Base-by-base conservation (phyloP, 1,140 invertebrate genomes). In the Bradynema listronoti region DNA sequence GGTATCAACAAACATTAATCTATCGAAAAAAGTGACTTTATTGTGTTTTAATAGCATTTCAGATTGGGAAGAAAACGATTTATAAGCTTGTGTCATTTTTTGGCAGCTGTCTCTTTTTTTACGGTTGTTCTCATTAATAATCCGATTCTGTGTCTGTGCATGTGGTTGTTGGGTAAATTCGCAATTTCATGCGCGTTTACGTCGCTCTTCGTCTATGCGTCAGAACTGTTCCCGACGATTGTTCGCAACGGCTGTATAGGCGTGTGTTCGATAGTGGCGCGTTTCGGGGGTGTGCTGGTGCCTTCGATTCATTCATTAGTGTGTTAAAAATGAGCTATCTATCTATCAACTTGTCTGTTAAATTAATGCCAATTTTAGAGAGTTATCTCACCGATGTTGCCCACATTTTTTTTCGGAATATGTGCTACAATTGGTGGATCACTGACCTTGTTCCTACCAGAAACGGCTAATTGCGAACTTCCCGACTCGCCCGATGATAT, bases 101-200 rank as follows among this genome's bases (percentile, higher is more conserved):
- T 63, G n/a, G 65, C 66, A 0, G 49, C 69, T 19, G 27, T 53
- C 11, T 33, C 64, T 4, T 68, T 72, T 30, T 29, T 73, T n/a
- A 32, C 30, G 6, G 42, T 58, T 22, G 29, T 61, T 14, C 54
- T 68, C 53, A 68, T 30, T 16, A 39, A 61, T n/a, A 56, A 49
- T 42, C 9, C 22, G 14, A 33, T 19, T n/a, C 29, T 50, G 19
- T 39, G 27, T n/a, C 42, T 67, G 2, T n/a, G 52, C 11, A 34
- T 67, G 19, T 68, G 66, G 66, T 50, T 68, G 16, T 33, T 68
- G 29, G 66, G 59, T 14, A 68, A 68, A 39, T 68, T 68, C 32
- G 52, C 43, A 16, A 68, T 68, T 42, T 66, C 68, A 4, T 51
- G 65, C 41, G 46, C 68, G 7, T 68, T 68, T 39, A 68, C 69